A percentile compares a stretch with the other conserved stretches of the same genome.
phyloP scores from a whole-genome alignment of 2,113 vertebrate species.

The Nipponia nippon region DNA sequence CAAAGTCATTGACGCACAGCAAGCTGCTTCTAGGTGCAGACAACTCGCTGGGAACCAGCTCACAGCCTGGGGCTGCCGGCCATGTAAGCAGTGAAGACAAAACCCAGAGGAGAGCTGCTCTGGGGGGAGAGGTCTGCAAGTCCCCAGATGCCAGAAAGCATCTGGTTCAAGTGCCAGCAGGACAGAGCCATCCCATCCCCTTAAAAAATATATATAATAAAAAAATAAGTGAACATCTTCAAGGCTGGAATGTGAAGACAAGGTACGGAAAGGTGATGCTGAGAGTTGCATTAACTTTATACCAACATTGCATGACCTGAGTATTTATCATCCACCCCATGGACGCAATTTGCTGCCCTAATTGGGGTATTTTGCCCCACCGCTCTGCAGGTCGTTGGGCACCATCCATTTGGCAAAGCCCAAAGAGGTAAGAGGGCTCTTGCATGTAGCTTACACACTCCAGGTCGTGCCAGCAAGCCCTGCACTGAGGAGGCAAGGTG shows the following conservation, averaged over 20 bases:
- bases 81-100: neutral
- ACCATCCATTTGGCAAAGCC: neutral
- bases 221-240: fast-evolving
- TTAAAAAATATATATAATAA: no score
- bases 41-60: neutral
- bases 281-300: fast-evolving
- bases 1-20: neutral
- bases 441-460: neutral
- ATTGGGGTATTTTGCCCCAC: fast-evolving
- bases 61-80: neutral
- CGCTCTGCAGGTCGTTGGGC: fast-evolving
- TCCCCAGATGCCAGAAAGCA: neutral
- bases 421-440: neutral
- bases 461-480: neutral
- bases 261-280: fast-evolving
- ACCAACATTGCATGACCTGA: fast-evolving
- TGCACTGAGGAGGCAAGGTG: fast-evolving
- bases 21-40: neutral
- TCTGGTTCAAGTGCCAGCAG: neutral
- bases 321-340: fast-evolving
- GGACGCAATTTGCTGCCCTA: neutral
- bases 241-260: neutral
- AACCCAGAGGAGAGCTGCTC: neutral
- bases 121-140: fast-evolving
- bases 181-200: neutral